Conservation (phyloP, 2,797 vertebrate species). For the Characodon lateralis region DNA sequence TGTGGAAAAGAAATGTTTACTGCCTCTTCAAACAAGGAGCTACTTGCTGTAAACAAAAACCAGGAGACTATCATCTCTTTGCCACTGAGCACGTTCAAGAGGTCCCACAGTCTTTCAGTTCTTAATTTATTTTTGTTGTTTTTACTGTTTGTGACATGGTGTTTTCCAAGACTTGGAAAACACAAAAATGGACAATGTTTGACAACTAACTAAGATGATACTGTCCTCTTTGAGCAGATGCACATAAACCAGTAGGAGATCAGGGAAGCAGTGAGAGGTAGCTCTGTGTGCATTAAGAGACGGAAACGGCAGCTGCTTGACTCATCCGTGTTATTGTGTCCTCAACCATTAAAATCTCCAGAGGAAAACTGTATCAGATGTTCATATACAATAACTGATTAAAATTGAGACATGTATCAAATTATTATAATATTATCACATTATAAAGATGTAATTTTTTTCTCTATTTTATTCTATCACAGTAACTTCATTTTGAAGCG, state of each 20-base stretch:
- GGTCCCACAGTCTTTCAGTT: conserved; percentile 47
- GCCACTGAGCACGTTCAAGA: conserved; percentile 56
- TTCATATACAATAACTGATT: conserved; percentile 34
- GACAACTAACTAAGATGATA: conserved; percentile 70
- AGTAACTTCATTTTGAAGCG: neutral
- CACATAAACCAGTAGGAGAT: conserved; percentile 63
- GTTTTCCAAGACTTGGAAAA: conserved; percentile 69
- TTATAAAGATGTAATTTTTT: conserved; percentile 2
- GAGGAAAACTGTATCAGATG: conserved; percentile 41
- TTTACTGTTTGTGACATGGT: conserved; percentile 63
- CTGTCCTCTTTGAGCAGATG: conserved; percentile 55
- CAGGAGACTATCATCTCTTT: conserved; percentile 41
- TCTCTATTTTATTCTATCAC: neutral
- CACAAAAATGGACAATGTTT: conserved; percentile 57
- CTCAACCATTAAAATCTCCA: conserved; percentile 35
- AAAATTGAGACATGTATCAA: conserved; percentile 27
- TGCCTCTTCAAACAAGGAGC: conserved; percentile 28
- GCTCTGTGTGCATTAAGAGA: conserved; percentile 48
- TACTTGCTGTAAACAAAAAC: conserved; percentile 52
- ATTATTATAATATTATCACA: conserved; percentile 7
- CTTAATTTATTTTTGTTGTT: conserved; percentile 61
- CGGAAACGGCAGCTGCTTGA: conserved; percentile 70
- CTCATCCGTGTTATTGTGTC: conserved; percentile 60
- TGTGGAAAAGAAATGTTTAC: conserved; percentile 45
- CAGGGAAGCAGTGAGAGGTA: conserved; percentile 55